A percentile compares a stretch with the other conserved stretches of the same genome.
Conservation (phyloP, 2,113 vertebrate species). For the Protobothrops flavoviridis region DNA sequence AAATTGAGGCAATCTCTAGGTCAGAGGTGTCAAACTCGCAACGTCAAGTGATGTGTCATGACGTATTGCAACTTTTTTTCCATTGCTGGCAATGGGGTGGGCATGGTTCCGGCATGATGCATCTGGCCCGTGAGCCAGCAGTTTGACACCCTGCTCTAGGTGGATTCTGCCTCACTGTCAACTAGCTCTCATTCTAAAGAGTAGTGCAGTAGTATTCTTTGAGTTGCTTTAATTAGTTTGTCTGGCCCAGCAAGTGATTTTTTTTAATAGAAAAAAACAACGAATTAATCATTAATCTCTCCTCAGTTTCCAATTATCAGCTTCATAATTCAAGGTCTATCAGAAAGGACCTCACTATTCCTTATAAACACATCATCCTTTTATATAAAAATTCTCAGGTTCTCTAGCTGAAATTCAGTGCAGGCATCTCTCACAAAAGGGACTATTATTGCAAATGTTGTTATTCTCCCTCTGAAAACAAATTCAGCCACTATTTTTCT, state of each 20-base stretch:
- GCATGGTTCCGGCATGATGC: no score
- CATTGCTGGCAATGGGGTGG: no score
- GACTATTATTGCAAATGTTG: background rate
- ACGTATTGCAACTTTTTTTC: no score
- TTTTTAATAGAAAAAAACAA: background rate
- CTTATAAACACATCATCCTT: background rate
- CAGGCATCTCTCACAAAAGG: background rate
- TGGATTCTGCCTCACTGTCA: background rate
- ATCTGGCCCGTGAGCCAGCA: no score
- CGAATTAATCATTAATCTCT: background rate
- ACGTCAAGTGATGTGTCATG: no score
- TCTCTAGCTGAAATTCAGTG: background rate
- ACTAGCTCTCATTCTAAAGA: background rate
- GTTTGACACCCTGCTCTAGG: no score
- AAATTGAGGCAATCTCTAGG: background rate
- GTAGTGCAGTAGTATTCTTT: background rate
- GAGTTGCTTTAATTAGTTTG: background rate
- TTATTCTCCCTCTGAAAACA: background rate
- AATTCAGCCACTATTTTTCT: background rate
- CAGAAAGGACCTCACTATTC: background rate
- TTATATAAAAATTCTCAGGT: background rate
- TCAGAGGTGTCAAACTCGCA: background rate
- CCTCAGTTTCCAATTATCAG: background rate
- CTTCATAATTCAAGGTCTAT: background rate
- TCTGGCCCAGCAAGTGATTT: background rate